Conservation (phyloP, 2,113 vertebrate species). For the Archocentrus centrarchus region DNA sequence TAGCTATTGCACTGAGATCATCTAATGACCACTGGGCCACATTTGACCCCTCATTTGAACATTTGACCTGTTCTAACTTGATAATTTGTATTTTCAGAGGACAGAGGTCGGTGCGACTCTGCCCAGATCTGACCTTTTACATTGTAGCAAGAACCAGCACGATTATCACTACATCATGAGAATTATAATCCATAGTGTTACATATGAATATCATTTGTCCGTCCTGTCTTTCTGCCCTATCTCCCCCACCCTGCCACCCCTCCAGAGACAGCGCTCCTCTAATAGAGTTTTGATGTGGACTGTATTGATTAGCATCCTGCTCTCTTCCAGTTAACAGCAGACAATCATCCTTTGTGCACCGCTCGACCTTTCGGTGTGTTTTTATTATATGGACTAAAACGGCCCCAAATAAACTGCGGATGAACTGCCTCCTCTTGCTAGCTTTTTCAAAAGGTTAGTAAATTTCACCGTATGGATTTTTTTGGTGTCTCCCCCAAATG, state of each 20-base stretch:
- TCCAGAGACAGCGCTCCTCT: constrained; percentile 26
- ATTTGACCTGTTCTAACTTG: constrained; percentile 37
- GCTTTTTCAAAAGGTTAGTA: constrained; percentile 79
- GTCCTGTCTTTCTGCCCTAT: constrained; percentile 16
- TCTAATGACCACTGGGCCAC: constrained; percentile 68
- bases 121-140: constrained; percentile 56
- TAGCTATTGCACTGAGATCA: constrained; percentile 52
- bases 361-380: constrained; percentile 46
- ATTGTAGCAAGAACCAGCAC: constrained; percentile 24
- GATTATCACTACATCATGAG: constrained; percentile 72
- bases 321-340: constrained; percentile 57
- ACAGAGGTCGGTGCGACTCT: constrained; percentile 38
- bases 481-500: constrained; percentile 79
- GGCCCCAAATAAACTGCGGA: constrained; percentile 65
- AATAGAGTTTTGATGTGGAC: constrained; percentile 66
- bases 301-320: constrained; percentile 71
- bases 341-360: constrained; percentile 62
- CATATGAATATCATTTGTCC: constrained; percentile 75
- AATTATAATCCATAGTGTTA: constrained; percentile 72
- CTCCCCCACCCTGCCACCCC: neutral
- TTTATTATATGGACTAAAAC: constrained; percentile 74
- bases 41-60: constrained; percentile 46
- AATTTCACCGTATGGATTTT: constrained; percentile 82
- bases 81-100: constrained; percentile 50
- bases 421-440: constrained; percentile 58